Evolutionary conservation across 2,888 invertebrate genomes (phyloP).

Genomic region (Trichopria drosophilae): DNA sequence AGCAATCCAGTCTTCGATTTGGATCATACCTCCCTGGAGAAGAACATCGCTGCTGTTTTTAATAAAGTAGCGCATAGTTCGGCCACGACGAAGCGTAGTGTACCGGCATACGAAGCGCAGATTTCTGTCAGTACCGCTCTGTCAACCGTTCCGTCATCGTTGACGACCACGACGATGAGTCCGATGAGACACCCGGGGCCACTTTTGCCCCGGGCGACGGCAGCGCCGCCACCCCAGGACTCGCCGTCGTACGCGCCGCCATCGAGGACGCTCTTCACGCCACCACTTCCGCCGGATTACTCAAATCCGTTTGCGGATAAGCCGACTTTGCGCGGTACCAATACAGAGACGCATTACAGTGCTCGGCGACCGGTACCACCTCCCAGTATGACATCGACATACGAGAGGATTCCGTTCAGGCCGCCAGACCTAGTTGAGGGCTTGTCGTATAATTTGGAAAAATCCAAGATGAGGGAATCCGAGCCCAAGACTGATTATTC

Average conservation of each 20-base stretch:
- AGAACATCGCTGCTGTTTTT: constrained; percentile 69
- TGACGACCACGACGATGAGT: constrained; percentile 63
- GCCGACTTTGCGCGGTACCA: constrained; percentile 78
- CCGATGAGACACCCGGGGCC: too few relatives aligned
- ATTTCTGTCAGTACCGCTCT: constrained; percentile 61
- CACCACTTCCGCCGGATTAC: constrained; percentile 81
- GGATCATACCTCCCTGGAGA: constrained; percentile 66
- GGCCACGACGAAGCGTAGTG: constrained; percentile 70
- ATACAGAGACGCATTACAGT: constrained; percentile 60
- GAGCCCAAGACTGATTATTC: constrained; percentile 14
- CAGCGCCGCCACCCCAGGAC: constrained; percentile 62
- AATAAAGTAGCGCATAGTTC: constrained; percentile 72
- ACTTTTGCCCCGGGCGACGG: constrained; percentile 50
- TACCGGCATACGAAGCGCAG: constrained; percentile 66
- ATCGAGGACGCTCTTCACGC: constrained; percentile 76
- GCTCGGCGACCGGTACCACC: constrained; percentile 77
- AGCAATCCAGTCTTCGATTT: constrained; percentile 56
- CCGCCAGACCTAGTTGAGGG: constrained; percentile 64
- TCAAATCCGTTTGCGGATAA: constrained; percentile 87
- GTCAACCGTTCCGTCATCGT: constrained; percentile 67
- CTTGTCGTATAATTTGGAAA: constrained; percentile 43
- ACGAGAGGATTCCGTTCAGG: constrained; percentile 81
- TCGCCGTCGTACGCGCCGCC: constrained; percentile 84
- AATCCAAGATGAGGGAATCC: constrained; percentile 28
- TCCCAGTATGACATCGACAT: constrained; percentile 78